Evolutionary conservation across 2,797 vertebrate species (phyloP).

Genomic region (Enoplosus armatus): DNA sequence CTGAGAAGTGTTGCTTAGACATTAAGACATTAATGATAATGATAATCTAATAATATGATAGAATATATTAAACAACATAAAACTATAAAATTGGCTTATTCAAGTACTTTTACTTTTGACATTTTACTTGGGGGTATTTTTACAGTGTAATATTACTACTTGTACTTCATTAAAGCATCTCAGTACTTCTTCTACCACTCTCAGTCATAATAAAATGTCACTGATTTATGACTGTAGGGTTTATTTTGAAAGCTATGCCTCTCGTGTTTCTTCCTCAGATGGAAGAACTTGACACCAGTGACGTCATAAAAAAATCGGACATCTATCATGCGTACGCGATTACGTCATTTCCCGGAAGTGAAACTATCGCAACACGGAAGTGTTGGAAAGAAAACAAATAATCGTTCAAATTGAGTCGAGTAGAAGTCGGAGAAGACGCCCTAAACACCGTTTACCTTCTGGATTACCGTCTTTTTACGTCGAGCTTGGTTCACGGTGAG

Average conservation of each 20-base stretch:
- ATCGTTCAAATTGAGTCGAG: conserved; percentile 34
- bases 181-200: no score
- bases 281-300: not conserved
- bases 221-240: not conserved
- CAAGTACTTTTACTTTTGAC: not conserved
- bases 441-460: not conserved
- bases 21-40: not conserved
- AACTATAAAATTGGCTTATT: not conserved
- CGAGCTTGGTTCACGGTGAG: conserved; percentile 63
- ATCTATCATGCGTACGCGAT: not conserved
- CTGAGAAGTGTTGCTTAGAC: not conserved
- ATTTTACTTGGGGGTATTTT: no score
- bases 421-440: conserved; percentile 40
- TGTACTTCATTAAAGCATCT: not conserved
- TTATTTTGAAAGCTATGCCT: conserved; percentile 36
- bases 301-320: conserved; percentile 14
- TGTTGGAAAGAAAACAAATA: conserved; percentile 75
- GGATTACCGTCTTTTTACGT: not conserved
- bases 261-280: not conserved
- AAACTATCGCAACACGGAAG: conserved; percentile 79
- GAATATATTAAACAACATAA: not conserved
- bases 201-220: not conserved
- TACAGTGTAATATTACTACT: not conserved
- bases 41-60: not conserved
- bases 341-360: conserved; percentile 76